Evolutionary conservation across 2,113 vertebrate genomes (phyloP).

Genomic region (Rhinoderma darwinii): DNA sequence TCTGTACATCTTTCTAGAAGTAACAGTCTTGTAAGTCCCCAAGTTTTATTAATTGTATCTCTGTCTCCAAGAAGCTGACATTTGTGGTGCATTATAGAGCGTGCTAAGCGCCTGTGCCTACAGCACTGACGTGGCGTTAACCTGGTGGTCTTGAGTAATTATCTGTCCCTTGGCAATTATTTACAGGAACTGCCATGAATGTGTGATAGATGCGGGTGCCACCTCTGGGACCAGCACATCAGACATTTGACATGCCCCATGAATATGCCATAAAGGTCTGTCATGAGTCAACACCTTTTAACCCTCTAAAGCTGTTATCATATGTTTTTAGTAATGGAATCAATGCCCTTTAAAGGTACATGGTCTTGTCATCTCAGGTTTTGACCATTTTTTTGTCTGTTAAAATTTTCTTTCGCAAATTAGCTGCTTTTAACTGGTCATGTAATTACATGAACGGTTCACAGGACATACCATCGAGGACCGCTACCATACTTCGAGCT

Average conservation of each 20-base stretch:
- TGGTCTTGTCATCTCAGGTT: not conserved
- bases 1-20: conserved; percentile 67
- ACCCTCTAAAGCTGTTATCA: not conserved
- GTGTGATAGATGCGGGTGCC: too few species aligned
- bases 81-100: not conserved
- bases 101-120: not conserved
- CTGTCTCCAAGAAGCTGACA: not conserved
- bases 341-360: not conserved
- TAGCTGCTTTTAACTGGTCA: not conserved
- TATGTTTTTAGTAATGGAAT: not conserved
- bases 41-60: not conserved
- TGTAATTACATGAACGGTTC: too few species aligned
- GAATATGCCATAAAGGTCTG: too few species aligned
- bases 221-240: too few species aligned
- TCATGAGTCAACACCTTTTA: too few species aligned
- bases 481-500: not conserved
- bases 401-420: not conserved
- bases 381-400: not conserved
- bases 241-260: too few species aligned
- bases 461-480: too few species aligned
- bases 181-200: too few species aligned
- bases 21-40: conserved; percentile 75
- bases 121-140: not conserved
- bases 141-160: not conserved
- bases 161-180: too few species aligned